phyloP scores from a whole-genome alignment of 2,797 vertebrate species.

The Karalla daura region DNA sequence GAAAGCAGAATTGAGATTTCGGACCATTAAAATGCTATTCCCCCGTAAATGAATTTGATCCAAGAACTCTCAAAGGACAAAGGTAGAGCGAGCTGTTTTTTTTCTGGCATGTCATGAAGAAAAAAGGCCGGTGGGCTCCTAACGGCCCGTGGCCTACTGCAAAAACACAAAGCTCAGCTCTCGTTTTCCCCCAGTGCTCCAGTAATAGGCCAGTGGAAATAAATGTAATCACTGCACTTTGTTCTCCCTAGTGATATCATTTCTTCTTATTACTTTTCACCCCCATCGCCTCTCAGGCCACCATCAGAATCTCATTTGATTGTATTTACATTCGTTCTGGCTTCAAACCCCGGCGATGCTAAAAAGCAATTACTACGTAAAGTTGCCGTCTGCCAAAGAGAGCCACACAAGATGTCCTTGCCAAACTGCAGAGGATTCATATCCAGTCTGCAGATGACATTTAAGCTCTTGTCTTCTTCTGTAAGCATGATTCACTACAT shows the following conservation, averaged over 20 bases:
- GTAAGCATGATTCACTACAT: slow-evolving; percentile 65
- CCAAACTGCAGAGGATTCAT: slow-evolving; percentile 55
- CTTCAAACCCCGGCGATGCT: slow-evolving; percentile 61
- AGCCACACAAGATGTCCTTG: slow-evolving; percentile 55
- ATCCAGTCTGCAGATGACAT: slow-evolving; percentile 69
- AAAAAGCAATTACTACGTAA: slow-evolving; percentile 78
- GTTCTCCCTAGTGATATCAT: slow-evolving; percentile 79
- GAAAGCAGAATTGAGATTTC: slow-evolving; percentile 52
- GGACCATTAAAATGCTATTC: slow-evolving; percentile 42
- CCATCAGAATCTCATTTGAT: slow-evolving; percentile 82
- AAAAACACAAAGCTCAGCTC: slow-evolving; percentile 74
- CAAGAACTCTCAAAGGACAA: slow-evolving; percentile 59
- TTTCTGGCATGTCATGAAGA: slow-evolving; percentile 74
- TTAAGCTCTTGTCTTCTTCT: slow-evolving; percentile 62
- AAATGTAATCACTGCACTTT: slow-evolving; percentile 85
- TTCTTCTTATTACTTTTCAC: slow-evolving; percentile 80
- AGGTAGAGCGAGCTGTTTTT: slow-evolving; percentile 63
- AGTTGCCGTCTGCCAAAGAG: slow-evolving; percentile 60
- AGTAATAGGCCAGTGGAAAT: slow-evolving; percentile 81
- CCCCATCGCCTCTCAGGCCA: slow-evolving; percentile 62
- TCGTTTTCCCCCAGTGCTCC: slow-evolving; percentile 67
- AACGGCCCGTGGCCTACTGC: slow-evolving; percentile 57
- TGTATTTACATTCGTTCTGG: slow-evolving; percentile 76
- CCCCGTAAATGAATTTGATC: slow-evolving; percentile 62
- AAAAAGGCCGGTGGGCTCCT: slow-evolving; percentile 59